These are phyloP conservation scores for Epistrophe eligans DNA, from an alignment of 2,888 invertebrate genomes.

Conservation along the genomic window DNA sequence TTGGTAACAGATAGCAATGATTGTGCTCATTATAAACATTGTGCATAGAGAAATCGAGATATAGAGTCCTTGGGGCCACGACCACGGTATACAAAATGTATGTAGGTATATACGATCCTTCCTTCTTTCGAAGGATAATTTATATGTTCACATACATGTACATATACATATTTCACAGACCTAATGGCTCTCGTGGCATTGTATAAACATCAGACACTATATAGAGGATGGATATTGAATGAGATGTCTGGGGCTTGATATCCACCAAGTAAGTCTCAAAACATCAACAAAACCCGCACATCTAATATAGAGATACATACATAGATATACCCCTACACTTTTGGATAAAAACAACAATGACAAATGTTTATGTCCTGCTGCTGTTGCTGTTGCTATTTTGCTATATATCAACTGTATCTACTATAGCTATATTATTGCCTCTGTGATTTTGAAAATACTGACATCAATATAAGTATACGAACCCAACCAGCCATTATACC, in stretches of 20 bases:
- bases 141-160: constrained; percentile 48
- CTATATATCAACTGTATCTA: neutral
- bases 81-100: constrained; percentile 2
- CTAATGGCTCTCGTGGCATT: constrained; percentile 58
- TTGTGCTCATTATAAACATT: constrained; percentile 65
- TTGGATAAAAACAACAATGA: constrained; percentile 37
- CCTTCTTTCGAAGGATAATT: constrained; percentile 66
- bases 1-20: constrained; percentile 66
- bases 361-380: constrained; percentile 64
- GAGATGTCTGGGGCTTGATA: constrained; percentile 64
- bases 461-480: neutral
- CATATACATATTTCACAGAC: constrained; percentile 60
- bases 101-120: no score
- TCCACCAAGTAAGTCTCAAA: constrained; percentile 1
- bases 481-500: neutral
- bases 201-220: constrained; percentile 29
- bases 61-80: constrained; percentile 39
- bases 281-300: neutral
- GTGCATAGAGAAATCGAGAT: constrained; percentile 32
- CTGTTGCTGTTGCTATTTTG: neutral
- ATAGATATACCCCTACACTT: neutral
- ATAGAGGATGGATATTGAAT: constrained; percentile 41
- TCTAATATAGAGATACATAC: neutral
- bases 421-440: constrained; percentile 33
- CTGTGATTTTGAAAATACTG: constrained; percentile 39